Conservation (phyloP, 1,140 invertebrate species). For the Aphelinus atriplicis region DNA sequence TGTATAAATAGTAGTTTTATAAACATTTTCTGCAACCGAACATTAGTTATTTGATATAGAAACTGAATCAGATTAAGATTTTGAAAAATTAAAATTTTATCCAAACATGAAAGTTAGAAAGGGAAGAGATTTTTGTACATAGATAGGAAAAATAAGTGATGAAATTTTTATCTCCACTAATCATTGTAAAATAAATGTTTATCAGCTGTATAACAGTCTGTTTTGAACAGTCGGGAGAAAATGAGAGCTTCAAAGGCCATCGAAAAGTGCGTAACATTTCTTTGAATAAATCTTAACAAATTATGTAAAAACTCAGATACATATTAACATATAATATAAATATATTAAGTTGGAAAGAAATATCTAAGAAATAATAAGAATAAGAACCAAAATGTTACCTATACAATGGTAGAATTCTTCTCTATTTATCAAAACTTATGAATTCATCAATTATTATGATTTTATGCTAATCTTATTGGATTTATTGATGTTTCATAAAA, state of each 20-base stretch:
- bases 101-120: conserved; percentile 29
- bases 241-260: conserved; percentile 41
- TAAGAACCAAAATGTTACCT: conserved; percentile 42
- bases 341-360: conserved; percentile 25
- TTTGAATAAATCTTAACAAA: conserved; percentile 41
- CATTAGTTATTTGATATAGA: background rate
- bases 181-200: conserved; percentile 50
- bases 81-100: conserved; percentile 20
- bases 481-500: conserved; percentile 28
- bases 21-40: conserved; percentile 10
- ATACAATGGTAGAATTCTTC: conserved; percentile 34
- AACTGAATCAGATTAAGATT: background rate
- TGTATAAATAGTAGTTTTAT: conserved; percentile 16
- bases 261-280: conserved; percentile 44
- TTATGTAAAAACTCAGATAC: conserved; percentile 35
- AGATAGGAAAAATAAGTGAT: conserved; percentile 40
- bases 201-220: conserved; percentile 43
- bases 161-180: conserved; percentile 44
- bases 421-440: conserved; percentile 17
- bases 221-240: conserved; percentile 33
- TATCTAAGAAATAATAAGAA: conserved; percentile 30
- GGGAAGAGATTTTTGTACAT: conserved; percentile 44
- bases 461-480: conserved; percentile 28
- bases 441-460: conserved; percentile 35
- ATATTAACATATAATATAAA: conserved; percentile 34